Evolutionary conservation across 2,888 invertebrate genomes (phyloP).

Genomic region (Plebejus anna): DNA sequence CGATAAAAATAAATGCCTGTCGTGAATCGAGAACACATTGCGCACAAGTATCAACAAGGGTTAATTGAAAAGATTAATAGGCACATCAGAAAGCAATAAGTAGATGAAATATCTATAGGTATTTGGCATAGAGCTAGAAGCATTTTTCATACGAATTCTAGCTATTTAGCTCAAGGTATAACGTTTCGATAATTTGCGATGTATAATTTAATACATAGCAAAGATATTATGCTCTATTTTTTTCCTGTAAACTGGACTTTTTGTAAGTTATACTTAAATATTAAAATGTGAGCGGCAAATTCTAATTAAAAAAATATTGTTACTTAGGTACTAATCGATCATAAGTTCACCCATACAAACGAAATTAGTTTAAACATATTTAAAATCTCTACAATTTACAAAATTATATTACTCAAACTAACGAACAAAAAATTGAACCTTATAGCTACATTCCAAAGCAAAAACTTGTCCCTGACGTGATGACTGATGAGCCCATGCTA

Average conservation of each 20-base stretch:
- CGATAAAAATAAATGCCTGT: constrained; percentile 8
- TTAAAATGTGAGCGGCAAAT: no score
- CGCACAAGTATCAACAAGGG: constrained; percentile 35
- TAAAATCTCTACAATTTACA: background rate
- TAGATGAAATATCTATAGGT: background rate
- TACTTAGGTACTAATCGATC: no score
- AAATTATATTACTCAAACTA: background rate
- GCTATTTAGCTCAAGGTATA: no score
- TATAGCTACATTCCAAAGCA: background rate
- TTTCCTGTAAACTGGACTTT: no score
- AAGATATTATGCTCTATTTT: no score
- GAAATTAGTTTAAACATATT: background rate
- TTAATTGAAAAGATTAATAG: constrained; percentile 37
- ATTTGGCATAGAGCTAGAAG: background rate
- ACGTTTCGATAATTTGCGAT: background rate
- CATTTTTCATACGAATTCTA: background rate
- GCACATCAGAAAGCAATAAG: constrained; percentile 13
- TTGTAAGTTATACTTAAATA: no score
- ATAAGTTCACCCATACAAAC: no score
- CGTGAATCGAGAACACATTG: background rate
- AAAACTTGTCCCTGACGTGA: background rate
- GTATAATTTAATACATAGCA: no score
- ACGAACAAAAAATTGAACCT: background rate
- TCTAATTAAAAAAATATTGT: no score
- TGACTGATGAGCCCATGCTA: background rate